Percentiles rank a stretch among this genome's conserved stretches.
Conservation (phyloP, 1,140 invertebrate genomes). For the Meloidogyne chitwoodi region DNA sequence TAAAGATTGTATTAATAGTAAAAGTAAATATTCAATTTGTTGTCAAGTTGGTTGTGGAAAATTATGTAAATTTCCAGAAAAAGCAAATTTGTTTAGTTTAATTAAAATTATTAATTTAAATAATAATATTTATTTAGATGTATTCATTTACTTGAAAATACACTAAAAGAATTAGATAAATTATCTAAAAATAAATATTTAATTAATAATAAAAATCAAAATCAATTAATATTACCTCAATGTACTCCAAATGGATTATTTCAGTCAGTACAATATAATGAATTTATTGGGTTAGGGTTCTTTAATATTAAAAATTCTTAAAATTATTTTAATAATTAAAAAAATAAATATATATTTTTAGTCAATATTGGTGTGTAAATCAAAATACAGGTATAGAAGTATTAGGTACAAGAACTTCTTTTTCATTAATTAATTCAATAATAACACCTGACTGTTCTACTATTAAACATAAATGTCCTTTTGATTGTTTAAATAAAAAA, state of each 20-base stretch:
- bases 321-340: no score
- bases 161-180: constrained; percentile 28
- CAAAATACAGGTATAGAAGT: constrained; percentile 33
- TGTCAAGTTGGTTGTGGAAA: constrained; percentile 42
- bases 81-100: neutral
- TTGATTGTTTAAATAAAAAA: constrained; percentile 2
- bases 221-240: constrained; percentile 12
- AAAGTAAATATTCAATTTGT: constrained; percentile 29
- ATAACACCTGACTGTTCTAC: neutral
- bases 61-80: constrained; percentile 32
- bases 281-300: constrained; percentile 1
- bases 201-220: neutral
- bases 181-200: neutral
- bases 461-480: constrained; percentile 3
- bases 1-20: constrained; percentile 29
- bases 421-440: constrained; percentile 6
- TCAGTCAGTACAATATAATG: neutral
- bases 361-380: constrained; percentile 50
- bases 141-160: constrained; percentile 38
- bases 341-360: no score
- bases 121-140: constrained; percentile 23
- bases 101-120: neutral
- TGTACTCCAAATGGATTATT: neutral
- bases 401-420: constrained; percentile 31
- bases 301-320: no score